Evolutionary conservation across 2,888 invertebrate genomes (phyloP), one percentile per base, ranked within the genome.

Genomic region (Ellobium chinense): DNA sequence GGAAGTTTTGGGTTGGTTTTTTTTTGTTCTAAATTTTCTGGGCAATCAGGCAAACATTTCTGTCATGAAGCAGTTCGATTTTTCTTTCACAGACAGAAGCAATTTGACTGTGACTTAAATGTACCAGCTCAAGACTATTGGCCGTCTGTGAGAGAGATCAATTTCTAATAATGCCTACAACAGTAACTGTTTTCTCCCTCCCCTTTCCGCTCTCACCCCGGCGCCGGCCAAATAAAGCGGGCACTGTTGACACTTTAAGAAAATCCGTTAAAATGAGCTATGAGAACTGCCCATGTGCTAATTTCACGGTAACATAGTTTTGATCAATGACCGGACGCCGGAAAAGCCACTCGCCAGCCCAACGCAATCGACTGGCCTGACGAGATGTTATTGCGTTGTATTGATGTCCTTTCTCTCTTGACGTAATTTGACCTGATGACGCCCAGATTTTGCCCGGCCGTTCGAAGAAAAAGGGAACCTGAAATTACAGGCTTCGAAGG

Each of bases 241-340:
- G 3, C 34, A 39, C 27, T 39, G 68, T 68, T 39, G 68, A 14
- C 27, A 46, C 27, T 39, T 39, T n/a, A 68, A 24, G 27, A 39
- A 7, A 68, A n/a, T n/a, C 46, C 68, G 68, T 39, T 27, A 68
- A 39, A n/a, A 39, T 39, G 27, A 39, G 18, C 39, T 39, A 68
- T 34, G 27, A 24, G 68, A 68, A 14, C 14, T 12, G 68, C 27
- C 29, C 68, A 68, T 37, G 46, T 68, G 68, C 46, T 68, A 39
- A 68, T 68, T 68, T 68, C 34, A 27, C 27, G 27, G 39, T 68
- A 68, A 68, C 46, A 46, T 46, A 18, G 27, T 39, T 68, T 24
- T 46, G 68, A 68, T 68, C 68, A 68, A 68, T 68, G 68, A 27
- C 29, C n/a, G n/a, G n/a, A n/a, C n/a, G n/a, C n/a, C n/a, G n/a